Conservation (phyloP, 2,113 vertebrate genomes). For the Pollimyrus isidori region DNA sequence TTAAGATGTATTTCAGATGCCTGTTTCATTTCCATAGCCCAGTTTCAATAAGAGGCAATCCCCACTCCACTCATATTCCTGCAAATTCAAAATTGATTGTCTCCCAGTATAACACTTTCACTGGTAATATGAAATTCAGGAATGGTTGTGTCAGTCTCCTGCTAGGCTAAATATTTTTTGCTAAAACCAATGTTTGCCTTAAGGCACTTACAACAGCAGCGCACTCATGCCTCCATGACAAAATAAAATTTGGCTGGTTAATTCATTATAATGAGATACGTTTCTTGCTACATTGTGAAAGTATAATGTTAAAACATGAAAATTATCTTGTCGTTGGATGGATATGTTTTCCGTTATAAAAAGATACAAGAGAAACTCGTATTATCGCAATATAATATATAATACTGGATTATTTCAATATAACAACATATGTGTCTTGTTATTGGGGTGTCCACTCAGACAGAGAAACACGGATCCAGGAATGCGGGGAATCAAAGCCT, state of each 20-base stretch:
- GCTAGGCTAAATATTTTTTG: neutral
- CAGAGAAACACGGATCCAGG: no score
- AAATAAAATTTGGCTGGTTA: neutral
- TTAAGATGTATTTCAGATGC: neutral
- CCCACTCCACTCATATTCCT: neutral
- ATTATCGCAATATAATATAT: neutral
- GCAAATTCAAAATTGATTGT: neutral
- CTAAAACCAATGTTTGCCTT: neutral
- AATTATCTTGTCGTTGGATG: neutral
- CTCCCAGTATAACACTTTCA: neutral
- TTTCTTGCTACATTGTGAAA: no score
- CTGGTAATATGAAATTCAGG: neutral
- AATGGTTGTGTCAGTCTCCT: neutral
- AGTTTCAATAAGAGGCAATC: neutral
- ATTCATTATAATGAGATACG: neutral
- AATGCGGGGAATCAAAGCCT: no score
- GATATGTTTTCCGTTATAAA: neutral
- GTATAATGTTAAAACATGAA: no score
- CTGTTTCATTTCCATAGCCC: neutral
- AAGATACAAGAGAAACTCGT: neutral
- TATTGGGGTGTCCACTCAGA: no score
- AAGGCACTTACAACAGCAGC: neutral
- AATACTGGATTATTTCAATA: neutral
- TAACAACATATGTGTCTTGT: neutral
- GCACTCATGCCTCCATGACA: neutral